Conservation (phyloP, 2,113 vertebrate genomes). For the Psephotus haematonotus region DNA sequence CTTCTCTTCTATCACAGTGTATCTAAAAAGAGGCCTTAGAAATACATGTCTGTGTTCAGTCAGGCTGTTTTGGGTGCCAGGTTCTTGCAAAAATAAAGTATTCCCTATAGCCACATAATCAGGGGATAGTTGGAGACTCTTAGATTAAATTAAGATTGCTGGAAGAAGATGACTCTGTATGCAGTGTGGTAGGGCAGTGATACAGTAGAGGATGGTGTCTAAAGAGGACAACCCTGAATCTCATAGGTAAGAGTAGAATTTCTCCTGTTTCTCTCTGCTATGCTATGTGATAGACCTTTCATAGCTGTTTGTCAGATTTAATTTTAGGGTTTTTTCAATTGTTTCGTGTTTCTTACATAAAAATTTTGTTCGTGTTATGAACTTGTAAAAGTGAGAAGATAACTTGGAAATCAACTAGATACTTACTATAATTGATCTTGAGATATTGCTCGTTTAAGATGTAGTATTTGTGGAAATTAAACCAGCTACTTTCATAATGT, state of each 20-base stretch:
- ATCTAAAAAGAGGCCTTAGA: neutral
- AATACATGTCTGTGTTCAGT: neutral
- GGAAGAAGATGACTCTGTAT: neutral
- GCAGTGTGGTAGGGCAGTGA: neutral
- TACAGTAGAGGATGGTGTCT: neutral
- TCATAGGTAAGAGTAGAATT: neutral
- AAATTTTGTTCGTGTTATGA: neutral
- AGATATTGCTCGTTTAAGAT: neutral
- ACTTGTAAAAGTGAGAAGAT: neutral
- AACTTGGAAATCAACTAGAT: neutral
- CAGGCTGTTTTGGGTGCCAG: neutral
- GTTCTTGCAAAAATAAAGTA: neutral
- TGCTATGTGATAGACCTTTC: neutral
- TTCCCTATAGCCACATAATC: neutral
- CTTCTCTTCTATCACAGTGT: neutral
- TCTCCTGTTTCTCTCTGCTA: neutral
- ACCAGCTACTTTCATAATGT: neutral
- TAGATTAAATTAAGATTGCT: neutral
- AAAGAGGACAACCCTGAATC: neutral
- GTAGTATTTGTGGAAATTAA: neutral
- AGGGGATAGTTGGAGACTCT: neutral
- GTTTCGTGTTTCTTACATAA: neutral
- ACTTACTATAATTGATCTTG: neutral
- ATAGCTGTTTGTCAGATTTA: neutral
- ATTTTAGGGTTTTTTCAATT: neutral